Evolutionary conservation across 2,797 vertebrate genomes (phyloP).

Genomic region (Acanthurus leucopareius): DNA sequence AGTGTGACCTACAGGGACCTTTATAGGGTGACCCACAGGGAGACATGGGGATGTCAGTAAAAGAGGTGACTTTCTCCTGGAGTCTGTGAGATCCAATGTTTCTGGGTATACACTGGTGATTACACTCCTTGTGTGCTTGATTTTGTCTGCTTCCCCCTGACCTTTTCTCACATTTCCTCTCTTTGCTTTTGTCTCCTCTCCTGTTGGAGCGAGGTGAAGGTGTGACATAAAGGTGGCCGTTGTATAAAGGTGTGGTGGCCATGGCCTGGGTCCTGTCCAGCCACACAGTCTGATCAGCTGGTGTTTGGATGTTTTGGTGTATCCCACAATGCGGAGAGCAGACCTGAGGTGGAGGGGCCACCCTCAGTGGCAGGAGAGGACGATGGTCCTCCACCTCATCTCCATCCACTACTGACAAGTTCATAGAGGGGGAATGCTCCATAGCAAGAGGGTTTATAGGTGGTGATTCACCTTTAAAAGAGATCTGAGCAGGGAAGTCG

Average conservation of each 20-base stretch:
- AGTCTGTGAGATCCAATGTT: constrained; percentile 79
- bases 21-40: constrained; percentile 89
- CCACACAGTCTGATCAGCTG: constrained; percentile 64
- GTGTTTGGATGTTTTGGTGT: constrained; percentile 65
- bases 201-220: constrained; percentile 62
- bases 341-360: constrained; percentile 59
- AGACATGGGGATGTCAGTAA: constrained; percentile 89
- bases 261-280: constrained; percentile 77
- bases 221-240: constrained; percentile 72
- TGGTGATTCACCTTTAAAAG: constrained; percentile 29
- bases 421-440: constrained; percentile 78
- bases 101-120: constrained; percentile 71
- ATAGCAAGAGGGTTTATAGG: constrained; percentile 48
- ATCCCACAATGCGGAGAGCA: constrained; percentile 75
- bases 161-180: constrained; percentile 66
- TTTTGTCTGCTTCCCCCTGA: constrained; percentile 45
- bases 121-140: constrained; percentile 58
- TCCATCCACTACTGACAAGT: constrained; percentile 69
- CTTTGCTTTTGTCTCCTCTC: constrained; percentile 71
- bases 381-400: constrained; percentile 75
- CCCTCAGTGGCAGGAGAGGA: constrained; percentile 71
- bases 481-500: not conserved
- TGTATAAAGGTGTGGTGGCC: constrained; percentile 78
- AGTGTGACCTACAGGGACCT: constrained; percentile 85
- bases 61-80: constrained; percentile 89